A percentile compares a stretch with the other conserved stretches of the same genome.
Conservation (phyloP, 2,888 invertebrate species). For the Parnassius orleans region DNA sequence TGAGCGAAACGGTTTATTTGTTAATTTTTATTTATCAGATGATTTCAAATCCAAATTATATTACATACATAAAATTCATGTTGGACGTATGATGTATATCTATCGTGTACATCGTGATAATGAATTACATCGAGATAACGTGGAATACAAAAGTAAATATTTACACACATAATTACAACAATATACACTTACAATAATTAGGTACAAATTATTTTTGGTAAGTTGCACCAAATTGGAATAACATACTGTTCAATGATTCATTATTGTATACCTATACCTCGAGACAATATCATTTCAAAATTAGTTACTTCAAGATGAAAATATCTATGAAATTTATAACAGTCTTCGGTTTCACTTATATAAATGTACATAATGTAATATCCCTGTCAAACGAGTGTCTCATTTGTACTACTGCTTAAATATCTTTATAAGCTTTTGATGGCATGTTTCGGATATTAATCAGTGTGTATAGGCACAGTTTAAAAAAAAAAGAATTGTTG, state of each 20-base stretch:
- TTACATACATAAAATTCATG: constrained; percentile 14
- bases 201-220: constrained; percentile 32
- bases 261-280: constrained; percentile 43
- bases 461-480: constrained; percentile 41
- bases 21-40: background rate
- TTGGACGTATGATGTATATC: constrained; percentile 40
- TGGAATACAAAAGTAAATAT: constrained; percentile 21
- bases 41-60: background rate
- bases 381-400: constrained; percentile 75
- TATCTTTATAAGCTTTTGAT: constrained; percentile 56
- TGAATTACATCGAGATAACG: constrained; percentile 16
- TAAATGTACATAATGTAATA: constrained; percentile 61
- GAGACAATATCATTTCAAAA: constrained; percentile 47
- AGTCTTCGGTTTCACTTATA: constrained; percentile 79
- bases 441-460: constrained; percentile 32
- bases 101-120: constrained; percentile 26
- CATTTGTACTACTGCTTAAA: constrained; percentile 74
- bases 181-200: constrained; percentile 40
- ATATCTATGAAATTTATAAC: constrained; percentile 74
- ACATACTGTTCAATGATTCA: constrained; percentile 55
- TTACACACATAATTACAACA: constrained; percentile 24
- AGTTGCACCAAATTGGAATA: constrained; percentile 64
- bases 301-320: constrained; percentile 55
- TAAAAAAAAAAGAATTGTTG: constrained; percentile 42
- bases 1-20: background rate